phyloP scores from a whole-genome alignment of 2,113 vertebrate genomes.

The Lamprotornis superbus region DNA sequence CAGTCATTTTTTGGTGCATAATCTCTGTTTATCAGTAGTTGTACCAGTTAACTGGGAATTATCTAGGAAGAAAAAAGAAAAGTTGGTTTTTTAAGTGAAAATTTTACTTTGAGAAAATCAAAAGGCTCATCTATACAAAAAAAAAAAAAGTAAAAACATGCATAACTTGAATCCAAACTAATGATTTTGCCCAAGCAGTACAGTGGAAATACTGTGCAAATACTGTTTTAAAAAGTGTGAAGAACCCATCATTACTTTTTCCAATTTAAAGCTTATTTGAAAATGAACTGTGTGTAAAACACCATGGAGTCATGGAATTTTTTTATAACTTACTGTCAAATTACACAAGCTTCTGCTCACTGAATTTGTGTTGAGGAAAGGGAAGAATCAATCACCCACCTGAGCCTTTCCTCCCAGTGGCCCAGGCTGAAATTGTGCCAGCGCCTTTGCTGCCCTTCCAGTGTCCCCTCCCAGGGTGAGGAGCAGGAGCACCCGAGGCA shows the following conservation, averaged over 20 bases:
- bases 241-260: background rate
- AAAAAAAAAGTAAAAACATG: background rate
- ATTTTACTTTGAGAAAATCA: background rate
- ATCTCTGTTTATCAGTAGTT: conserved; percentile 1
- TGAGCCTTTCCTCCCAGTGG: background rate
- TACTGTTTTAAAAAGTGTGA: background rate
- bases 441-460: rapidly evolving
- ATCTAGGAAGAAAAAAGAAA: background rate
- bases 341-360: background rate
- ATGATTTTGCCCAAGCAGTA: background rate
- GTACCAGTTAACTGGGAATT: background rate
- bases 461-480: rapidly evolving
- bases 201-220: background rate
- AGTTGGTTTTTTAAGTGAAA: background rate
- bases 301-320: background rate
- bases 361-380: background rate
- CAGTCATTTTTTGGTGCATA: background rate
- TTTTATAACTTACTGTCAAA: background rate
- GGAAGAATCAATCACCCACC: rapidly evolving
- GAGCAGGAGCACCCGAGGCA: rapidly evolving
- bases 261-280: background rate
- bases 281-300: background rate
- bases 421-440: rapidly evolving
- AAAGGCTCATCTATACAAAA: background rate
- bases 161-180: background rate